phyloP scores from a whole-genome alignment of 2,888 invertebrate species.

The Ennomos fuscantarius region DNA sequence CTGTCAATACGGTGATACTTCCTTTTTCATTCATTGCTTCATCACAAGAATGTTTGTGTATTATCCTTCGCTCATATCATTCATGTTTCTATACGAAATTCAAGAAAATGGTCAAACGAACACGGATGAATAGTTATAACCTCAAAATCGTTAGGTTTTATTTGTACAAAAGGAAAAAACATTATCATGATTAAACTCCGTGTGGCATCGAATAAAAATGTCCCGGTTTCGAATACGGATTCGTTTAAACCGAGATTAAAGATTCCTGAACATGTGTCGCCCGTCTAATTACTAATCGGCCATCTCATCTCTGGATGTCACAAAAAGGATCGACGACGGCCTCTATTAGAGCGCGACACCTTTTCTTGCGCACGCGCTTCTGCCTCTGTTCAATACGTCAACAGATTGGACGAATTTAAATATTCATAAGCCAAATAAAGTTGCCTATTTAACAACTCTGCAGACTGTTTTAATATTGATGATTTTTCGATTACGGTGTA shows the following conservation, averaged over 20 bases:
- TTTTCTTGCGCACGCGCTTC: conserved; percentile 66
- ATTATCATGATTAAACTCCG: conserved; percentile 37
- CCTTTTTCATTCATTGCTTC: conserved; percentile 54
- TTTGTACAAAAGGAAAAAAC: conserved; percentile 22
- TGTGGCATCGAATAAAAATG: conserved; percentile 57
- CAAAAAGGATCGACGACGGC: conserved; percentile 73
- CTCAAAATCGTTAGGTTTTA: conserved; percentile 14
- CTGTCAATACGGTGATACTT: conserved; percentile 70
- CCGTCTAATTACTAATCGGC: conserved; percentile 82
- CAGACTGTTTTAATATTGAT: neutral
- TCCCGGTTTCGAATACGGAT: conserved; percentile 60
- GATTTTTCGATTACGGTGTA: neutral
- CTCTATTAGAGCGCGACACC: conserved; percentile 69
- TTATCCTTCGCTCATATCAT: conserved; percentile 38
- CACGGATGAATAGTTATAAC: conserved; percentile 15
- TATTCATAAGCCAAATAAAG: conserved; percentile 2
- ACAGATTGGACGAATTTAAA: conserved; percentile 7
- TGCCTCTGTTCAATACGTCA: neutral
- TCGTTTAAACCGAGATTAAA: conserved; percentile 70
- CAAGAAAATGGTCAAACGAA: conserved; percentile 30
- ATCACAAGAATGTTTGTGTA: conserved; percentile 40
- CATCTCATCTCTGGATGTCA: conserved; percentile 66
- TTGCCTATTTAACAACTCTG: neutral
- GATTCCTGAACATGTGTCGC: conserved; percentile 78
- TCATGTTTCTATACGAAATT: conserved; percentile 31